Evolutionary conservation across 2,797 vertebrate species (phyloP).

Genomic region (Arctocebus calabarensis): DNA sequence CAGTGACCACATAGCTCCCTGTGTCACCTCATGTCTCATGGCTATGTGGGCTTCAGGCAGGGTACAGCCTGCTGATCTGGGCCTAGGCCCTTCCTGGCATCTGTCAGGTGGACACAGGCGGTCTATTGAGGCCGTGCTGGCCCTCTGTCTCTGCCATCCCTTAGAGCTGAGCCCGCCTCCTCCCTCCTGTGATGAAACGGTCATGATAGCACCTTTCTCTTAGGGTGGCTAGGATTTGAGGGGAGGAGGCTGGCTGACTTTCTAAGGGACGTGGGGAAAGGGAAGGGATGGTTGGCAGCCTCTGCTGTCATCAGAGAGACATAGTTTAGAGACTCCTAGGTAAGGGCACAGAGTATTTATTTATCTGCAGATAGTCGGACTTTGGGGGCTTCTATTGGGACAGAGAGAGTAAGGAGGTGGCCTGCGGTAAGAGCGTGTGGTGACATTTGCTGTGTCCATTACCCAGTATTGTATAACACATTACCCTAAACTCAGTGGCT

Average conservation of each 20-base stretch:
- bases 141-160: not conserved
- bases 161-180: not conserved
- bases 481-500: fast-evolving
- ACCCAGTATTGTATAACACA: fast-evolving
- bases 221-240: not conserved
- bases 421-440: fast-evolving
- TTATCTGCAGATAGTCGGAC: fast-evolving
- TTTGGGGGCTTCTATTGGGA: not conserved
- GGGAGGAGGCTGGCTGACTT: not conserved
- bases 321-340: not conserved
- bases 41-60: not conserved
- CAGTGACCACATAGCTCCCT: fast-evolving
- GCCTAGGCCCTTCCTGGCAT: not conserved
- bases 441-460: fast-evolving
- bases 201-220: not conserved
- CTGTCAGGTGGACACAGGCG: fast-evolving
- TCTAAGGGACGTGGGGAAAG: fast-evolving
- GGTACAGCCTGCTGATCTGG: not conserved
- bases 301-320: no score
- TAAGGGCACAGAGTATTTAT: not conserved
- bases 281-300: fast-evolving
- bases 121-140: not conserved
- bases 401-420: fast-evolving
- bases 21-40: fast-evolving
- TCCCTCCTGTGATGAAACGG: not conserved